phyloP scores from a whole-genome alignment of 2,113 vertebrate genomes.

The Typhlomys cinereus region DNA sequence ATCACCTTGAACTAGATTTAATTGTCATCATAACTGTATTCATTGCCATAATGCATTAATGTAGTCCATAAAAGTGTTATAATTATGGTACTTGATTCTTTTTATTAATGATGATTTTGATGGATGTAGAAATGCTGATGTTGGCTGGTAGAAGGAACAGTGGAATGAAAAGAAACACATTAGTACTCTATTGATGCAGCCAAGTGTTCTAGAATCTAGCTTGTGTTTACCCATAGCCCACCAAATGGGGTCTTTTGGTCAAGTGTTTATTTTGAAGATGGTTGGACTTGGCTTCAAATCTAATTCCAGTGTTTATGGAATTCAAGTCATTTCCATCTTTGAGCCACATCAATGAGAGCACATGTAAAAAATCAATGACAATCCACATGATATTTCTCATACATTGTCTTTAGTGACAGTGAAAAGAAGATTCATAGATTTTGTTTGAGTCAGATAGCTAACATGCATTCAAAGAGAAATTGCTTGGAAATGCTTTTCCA shows the following conservation, averaged over 20 bases:
- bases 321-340: background rate
- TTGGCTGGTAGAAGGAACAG: background rate
- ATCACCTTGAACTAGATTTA: constrained; percentile 21
- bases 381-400: background rate
- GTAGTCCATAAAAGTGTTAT: background rate
- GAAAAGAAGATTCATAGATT: background rate
- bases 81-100: background rate
- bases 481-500: background rate
- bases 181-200: background rate
- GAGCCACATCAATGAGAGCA: background rate
- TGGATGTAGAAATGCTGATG: background rate
- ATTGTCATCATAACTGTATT: background rate
- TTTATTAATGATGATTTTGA: background rate
- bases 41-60: background rate
- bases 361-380: background rate
- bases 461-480: background rate
- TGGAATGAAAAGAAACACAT: background rate
- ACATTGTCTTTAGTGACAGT: background rate
- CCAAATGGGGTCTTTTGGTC: background rate
- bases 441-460: background rate
- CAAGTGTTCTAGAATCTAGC: background rate
- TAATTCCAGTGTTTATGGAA: background rate
- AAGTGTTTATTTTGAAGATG: background rate
- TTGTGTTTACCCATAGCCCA: background rate
- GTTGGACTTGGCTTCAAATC: background rate